A percentile compares a stretch with the other conserved stretches of the same genome.
Conservation (phyloP, 2,888 invertebrate species). For the Erannis defoliaria region DNA sequence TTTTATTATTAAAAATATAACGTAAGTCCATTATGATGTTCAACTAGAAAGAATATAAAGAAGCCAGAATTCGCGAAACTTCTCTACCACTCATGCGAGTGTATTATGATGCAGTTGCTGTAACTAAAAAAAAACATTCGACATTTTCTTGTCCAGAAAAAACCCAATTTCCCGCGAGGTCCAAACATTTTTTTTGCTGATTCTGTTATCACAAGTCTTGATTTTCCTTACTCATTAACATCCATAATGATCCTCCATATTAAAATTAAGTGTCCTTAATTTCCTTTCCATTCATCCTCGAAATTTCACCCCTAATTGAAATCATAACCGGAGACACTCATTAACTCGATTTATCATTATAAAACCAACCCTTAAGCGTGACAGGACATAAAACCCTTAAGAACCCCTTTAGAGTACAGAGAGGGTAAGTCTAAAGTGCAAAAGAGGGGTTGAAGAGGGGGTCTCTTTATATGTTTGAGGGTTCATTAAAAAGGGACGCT, state of each 20-base stretch:
- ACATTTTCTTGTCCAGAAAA: too few species aligned
- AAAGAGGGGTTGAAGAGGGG: slow-evolving; percentile 29
- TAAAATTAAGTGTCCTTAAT: slow-evolving; percentile 17
- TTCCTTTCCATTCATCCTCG: slow-evolving; percentile 15
- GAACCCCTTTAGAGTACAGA: slow-evolving; percentile 28
- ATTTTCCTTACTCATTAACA: slow-evolving; percentile 8
- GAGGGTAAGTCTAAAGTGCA: slow-evolving; percentile 34
- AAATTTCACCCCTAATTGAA: slow-evolving; percentile 30
- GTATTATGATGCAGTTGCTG: too few species aligned
- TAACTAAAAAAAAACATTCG: too few species aligned
- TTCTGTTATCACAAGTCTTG: not conserved
- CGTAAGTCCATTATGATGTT: too few species aligned
- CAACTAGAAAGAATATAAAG: too few species aligned
- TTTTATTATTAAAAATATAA: too few species aligned
- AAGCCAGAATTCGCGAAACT: too few species aligned
- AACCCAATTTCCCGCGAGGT: too few species aligned
- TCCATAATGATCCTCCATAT: slow-evolving; percentile 11
- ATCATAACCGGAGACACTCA: slow-evolving; percentile 35
- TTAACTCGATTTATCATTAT: slow-evolving; percentile 37
- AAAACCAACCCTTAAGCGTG: slow-evolving; percentile 28
- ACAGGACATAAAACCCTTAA: slow-evolving; percentile 31
- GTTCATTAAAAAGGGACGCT: slow-evolving; percentile 50
- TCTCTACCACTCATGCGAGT: too few species aligned
- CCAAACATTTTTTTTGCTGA: not conserved
- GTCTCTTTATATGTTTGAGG: slow-evolving; percentile 42